A percentile compares a stretch with the other conserved stretches of the same genome.
Evolutionary conservation across 2,113 vertebrate genomes (phyloP).

Genomic region (Micromys minutus): DNA sequence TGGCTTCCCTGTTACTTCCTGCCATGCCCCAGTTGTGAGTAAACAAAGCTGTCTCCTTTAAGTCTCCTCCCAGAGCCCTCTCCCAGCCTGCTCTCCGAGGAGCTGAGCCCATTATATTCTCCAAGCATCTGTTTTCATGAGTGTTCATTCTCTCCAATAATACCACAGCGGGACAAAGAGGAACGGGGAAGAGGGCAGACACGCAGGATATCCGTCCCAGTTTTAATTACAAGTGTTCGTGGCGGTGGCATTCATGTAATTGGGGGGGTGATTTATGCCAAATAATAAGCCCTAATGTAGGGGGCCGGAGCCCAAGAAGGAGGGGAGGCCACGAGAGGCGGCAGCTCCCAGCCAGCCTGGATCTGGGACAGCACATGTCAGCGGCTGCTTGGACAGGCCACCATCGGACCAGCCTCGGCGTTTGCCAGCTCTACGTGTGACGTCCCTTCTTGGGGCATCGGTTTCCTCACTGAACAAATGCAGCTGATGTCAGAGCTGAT

Average conservation of each 20-base stretch:
- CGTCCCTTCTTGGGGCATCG: background rate
- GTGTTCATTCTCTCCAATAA: slow-evolving; percentile 79
- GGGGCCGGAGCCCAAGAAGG: slow-evolving; percentile 62
- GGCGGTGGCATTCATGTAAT: slow-evolving; percentile 75
- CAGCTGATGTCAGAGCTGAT: background rate
- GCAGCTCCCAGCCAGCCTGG: slow-evolving; percentile 37
- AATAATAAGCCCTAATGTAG: slow-evolving; percentile 73
- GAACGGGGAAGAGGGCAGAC: slow-evolving; percentile 64
- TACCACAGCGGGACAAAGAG: slow-evolving; percentile 79
- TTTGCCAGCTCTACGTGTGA: background rate
- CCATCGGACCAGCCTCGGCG: background rate
- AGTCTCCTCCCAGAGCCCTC: slow-evolving; percentile 66
- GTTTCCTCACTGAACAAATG: background rate
- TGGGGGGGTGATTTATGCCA: slow-evolving; percentile 74
- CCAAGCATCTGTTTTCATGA: slow-evolving; percentile 75
- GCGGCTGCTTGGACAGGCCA: background rate
- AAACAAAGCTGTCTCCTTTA: slow-evolving; percentile 75
- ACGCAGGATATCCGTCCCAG: slow-evolving; percentile 77
- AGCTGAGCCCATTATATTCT: slow-evolving; percentile 76
- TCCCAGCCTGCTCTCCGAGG: slow-evolving; percentile 70
- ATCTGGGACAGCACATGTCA: slow-evolving; percentile 59
- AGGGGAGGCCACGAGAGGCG: background rate
- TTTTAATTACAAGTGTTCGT: slow-evolving; percentile 81
- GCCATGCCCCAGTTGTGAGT: slow-evolving; percentile 53
- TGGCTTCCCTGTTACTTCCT: slow-evolving; percentile 65